These are phyloP conservation scores for Percopsis omiscomaycus DNA, from an alignment of 2,797 vertebrate species.

Conservation along the genomic window DNA sequence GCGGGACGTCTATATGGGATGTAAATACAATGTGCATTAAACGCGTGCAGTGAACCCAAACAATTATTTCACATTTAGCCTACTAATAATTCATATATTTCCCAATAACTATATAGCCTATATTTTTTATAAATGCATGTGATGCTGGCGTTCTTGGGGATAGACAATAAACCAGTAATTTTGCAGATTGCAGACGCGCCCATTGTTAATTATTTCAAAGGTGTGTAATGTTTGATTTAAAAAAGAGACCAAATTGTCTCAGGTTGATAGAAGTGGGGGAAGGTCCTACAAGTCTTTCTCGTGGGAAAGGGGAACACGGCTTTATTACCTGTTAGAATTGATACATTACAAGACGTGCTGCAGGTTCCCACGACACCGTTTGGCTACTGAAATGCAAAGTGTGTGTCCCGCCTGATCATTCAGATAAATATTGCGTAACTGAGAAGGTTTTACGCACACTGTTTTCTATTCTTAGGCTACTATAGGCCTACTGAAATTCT, in stretches of 20 bases:
- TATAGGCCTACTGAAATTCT: too few relatives aligned
- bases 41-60: too few relatives aligned
- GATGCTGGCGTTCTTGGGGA: too few relatives aligned
- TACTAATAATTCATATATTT: too few relatives aligned
- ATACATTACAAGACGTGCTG: conserved; percentile 23
- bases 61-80: too few relatives aligned
- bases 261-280: conserved; percentile 15
- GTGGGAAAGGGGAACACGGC: conserved; percentile 15
- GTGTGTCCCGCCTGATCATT: too few relatives aligned
- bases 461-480: too few relatives aligned
- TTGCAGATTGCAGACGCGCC: background rate
- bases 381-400: conserved; percentile 7
- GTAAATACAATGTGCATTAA: too few relatives aligned
- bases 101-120: too few relatives aligned
- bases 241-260: background rate
- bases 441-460: conserved; percentile 23
- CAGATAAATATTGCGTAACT: background rate
- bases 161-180: too few relatives aligned
- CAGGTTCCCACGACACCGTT: conserved; percentile 39
- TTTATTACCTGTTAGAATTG: conserved; percentile 54
- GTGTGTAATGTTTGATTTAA: background rate
- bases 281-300: conserved; percentile 17
- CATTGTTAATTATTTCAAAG: background rate
- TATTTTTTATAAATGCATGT: too few relatives aligned
- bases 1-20: too few relatives aligned